Conservation (phyloP, 2,888 invertebrate genomes). For the Acheta domesticus region DNA sequence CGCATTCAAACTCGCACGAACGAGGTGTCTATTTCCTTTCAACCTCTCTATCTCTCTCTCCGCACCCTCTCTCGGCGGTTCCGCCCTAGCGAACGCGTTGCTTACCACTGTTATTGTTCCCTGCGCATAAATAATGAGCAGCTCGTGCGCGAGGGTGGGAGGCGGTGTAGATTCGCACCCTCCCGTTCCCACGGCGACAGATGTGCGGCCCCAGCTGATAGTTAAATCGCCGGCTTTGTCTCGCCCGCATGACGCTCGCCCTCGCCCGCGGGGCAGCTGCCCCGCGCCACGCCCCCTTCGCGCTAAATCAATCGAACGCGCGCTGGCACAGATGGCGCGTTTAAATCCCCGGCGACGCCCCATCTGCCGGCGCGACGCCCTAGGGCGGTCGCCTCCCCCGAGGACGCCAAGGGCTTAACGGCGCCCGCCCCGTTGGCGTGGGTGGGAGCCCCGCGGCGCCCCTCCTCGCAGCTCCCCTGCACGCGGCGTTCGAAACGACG, state of each 20-base stretch:
- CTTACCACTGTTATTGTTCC: too few species aligned
- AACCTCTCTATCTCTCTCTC: too few species aligned
- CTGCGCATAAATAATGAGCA: too few species aligned
- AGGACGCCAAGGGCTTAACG: too few species aligned
- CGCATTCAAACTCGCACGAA: too few species aligned
- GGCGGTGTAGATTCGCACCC: not conserved
- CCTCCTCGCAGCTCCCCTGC: too few species aligned
- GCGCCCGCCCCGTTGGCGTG: not conserved
- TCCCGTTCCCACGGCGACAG: not conserved
- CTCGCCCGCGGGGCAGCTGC: not conserved
- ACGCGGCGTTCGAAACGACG: too few species aligned
- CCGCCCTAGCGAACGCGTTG: too few species aligned
- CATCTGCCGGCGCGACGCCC: not conserved
- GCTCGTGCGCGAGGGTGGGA: not conserved
- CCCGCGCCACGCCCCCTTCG: too few species aligned
- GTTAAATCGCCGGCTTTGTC: slow-evolving; percentile 18
- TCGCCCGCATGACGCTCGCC: not conserved
- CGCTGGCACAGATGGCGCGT: not conserved
- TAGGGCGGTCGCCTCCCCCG: not conserved
- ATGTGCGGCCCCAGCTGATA: not conserved
- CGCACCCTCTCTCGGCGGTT: too few species aligned
- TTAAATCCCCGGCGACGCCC: not conserved
- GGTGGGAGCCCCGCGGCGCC: not conserved
- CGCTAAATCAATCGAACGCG: not conserved
- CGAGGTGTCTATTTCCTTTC: not conserved